Percentiles rank a stretch among this genome's conserved stretches.
Evolutionary conservation across 2,113 vertebrate genomes (phyloP).

Genomic region (Cichladusa arquata): DNA sequence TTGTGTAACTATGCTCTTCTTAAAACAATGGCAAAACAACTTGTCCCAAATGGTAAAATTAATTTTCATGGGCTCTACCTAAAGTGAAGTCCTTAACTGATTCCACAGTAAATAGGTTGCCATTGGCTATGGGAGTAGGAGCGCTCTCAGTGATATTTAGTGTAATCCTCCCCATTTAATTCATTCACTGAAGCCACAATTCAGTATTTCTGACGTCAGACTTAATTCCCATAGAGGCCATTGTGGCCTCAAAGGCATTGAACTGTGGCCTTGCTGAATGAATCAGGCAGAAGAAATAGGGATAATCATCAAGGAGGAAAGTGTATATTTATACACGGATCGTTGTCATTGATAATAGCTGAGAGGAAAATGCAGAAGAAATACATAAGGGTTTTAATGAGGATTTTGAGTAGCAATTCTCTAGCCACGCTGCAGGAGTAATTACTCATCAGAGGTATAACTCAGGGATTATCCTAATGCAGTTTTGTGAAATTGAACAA

Average conservation of each 20-base stretch:
- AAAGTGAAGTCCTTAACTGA: neutral
- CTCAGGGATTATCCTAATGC: neutral
- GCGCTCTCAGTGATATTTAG: neutral
- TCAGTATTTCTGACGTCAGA: conserved; percentile 36
- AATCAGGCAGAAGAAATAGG: neutral
- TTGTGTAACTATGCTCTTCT: neutral
- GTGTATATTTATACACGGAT: neutral
- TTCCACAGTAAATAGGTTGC: neutral
- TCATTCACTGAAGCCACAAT: conserved; percentile 16
- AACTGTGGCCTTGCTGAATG: conserved; percentile 35
- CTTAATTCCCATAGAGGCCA: conserved; percentile 18
- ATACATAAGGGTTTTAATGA: neutral
- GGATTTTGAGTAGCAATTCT: conserved; percentile 1
- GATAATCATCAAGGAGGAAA: neutral
- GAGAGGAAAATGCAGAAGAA: conserved; percentile 3
- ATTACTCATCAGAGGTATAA: conserved; percentile 19
- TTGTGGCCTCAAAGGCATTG: conserved; percentile 13
- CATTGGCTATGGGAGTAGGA: neutral
- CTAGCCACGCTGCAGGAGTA: neutral
- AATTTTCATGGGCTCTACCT: neutral
- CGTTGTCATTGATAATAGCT: neutral
- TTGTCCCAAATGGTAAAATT: neutral
- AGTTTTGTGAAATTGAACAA: neutral
- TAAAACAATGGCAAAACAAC: neutral
- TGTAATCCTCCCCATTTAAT: neutral